Base-by-base conservation (phyloP, 2,797 vertebrate species). In the Lepidocolaptes lacrymiger region DNA sequence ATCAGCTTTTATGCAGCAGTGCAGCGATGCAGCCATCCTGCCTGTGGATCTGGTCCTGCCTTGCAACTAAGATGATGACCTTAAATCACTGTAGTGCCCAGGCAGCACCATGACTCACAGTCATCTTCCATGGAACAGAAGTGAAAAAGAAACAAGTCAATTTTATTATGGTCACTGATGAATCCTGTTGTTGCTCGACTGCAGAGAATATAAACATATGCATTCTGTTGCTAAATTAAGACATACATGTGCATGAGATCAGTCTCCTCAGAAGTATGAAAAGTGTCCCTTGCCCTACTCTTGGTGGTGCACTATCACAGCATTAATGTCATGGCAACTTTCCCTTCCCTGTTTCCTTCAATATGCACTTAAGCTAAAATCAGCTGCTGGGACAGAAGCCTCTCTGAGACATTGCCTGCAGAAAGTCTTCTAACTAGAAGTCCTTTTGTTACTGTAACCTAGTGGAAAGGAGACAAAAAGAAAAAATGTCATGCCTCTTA, bases 101-200 rank as follows among this genome's bases (percentile, higher is more conserved):
- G 27, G 19, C 34, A 77, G 39, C 0, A 2, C 27, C 0, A 0
- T 46, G 26, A 56, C 46, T 72, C 37, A 9, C 43, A 62, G 32
- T 46, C 46, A 18, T 13, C 67, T 85, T 85, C 37, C 27, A 58
- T 1, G 21, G 21, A 73, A 69, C 32, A 37, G 46, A 87, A 81
- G 20, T 17, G 17, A 75, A 56, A 88, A 72, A 66, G 6, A 81
- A 91, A 61, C 36, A 19, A 52, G 17, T 51, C 11, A 8, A 6
- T 86, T 88, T 80, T 54, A 9, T 36, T 36, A 56, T 2, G n/a
- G n/a, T 36, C 46, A 43, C 10, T 32, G 67, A 75, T 1, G 0
- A 86, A 89, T 55, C 43, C 46, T 73, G 5, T 14, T 44, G 18
- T 46, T 6, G 2, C 7, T 75, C n/a, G 2, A 4, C 37, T 54